Evolutionary conservation across 2,888 invertebrate genomes (phyloP), one percentile per base, ranked within the genome.

Genomic region (Mimachlamys varia): DNA sequence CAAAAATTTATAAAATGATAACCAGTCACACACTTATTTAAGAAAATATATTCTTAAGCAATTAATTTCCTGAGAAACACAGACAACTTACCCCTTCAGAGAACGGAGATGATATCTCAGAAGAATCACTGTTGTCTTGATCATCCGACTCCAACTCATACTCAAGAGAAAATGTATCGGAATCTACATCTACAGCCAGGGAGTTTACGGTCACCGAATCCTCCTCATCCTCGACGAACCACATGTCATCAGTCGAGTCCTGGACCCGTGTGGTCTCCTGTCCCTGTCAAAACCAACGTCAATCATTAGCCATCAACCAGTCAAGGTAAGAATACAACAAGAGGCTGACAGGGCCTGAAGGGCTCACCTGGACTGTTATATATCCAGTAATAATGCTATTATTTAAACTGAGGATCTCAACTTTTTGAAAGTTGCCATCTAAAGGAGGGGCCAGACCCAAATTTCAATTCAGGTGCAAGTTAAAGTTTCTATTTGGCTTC

Each of bases 211-310:
- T 50, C 1, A 93, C 88, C 0, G 91, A 91, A 17, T 93, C 93
- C 17, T 94, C 94, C 15, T 94, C 44, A 44, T 44, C 95, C 19
- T 94, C 94, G 13, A 95, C 91, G 76, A 94, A 95, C 95, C 95
- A 95, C 49, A 94, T 90, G 88, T 95, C 95, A 91, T 95, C 95
- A 15, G 94, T 92, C 0, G 95, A 95, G 76, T 94, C 94, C 58
- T 94, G 92, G 44, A 94, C 94, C 27, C 93, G 76, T n/a, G 90
- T 93, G 0, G 95, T 95, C 89, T 93, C 94, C 88, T 94, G 93
- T 27, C 93, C 94, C 95, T 95, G 92, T 0, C 33, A 27, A 76
- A 76, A 7, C 27, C 7, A 37, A 88, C 27, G 33, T 53, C 50
- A 15, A 49, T 4, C 7, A 38, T n/a, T 19, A 88, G 27, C 37